Evolutionary conservation across 2,888 invertebrate species (phyloP).

Genomic region (Papilio protenor): DNA sequence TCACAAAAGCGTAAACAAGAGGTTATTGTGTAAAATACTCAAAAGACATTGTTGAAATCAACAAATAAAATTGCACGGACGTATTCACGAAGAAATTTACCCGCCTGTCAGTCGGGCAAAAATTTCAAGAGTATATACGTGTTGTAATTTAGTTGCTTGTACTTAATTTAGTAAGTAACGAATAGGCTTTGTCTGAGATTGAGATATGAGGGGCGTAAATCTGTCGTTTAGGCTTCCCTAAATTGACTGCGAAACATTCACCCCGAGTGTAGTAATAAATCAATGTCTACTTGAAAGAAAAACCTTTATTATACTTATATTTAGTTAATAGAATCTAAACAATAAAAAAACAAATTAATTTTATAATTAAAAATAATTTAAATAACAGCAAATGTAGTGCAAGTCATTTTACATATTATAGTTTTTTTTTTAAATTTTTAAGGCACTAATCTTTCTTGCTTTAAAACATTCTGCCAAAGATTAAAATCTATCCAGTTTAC

Average conservation of each 20-base stretch:
- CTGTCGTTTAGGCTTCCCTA: slow-evolving; percentile 35
- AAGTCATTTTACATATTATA: not conserved
- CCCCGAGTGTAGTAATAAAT: slow-evolving; percentile 18
- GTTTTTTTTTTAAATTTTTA: no score
- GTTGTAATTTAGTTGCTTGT: slow-evolving; percentile 14
- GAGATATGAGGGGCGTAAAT: slow-evolving; percentile 41
- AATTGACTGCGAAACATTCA: slow-evolving; percentile 25
- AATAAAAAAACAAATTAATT: not conserved
- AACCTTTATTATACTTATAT: not conserved
- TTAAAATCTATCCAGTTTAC: no score
- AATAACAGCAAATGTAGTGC: not conserved
- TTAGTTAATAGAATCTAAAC: not conserved
- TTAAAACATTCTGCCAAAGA: no score
- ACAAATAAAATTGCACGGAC: not conserved
- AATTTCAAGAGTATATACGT: not conserved
- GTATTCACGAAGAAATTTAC: not conserved
- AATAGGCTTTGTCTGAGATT: slow-evolving; percentile 27
- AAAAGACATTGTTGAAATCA: no score
- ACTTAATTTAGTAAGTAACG: slow-evolving; percentile 36
- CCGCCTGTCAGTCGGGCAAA: not conserved
- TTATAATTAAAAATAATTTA: not conserved
- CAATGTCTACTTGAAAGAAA: slow-evolving; percentile 16
- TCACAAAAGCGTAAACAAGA: no score
- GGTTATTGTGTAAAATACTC: no score
- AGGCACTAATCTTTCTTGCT: no score